Conservation (phyloP, 1,140 invertebrate genomes). For the Drosophila sturtevanti region DNA sequence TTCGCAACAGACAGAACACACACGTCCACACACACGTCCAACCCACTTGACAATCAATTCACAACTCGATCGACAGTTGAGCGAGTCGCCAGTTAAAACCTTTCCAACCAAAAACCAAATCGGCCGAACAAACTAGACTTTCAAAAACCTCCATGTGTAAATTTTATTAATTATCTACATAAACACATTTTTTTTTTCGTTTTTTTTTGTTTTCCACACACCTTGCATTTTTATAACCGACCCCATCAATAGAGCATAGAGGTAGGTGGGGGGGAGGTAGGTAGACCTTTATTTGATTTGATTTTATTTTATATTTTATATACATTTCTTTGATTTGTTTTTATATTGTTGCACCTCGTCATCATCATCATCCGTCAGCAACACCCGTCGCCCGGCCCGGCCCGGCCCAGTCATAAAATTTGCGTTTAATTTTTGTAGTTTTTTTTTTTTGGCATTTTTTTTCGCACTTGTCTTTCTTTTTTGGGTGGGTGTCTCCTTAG, state of each 20-base stretch:
- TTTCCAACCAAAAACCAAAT: constrained; percentile 31
- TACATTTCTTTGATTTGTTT: constrained; percentile 48
- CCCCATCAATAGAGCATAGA: background rate
- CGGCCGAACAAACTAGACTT: constrained; percentile 45
- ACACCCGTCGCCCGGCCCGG: background rate
- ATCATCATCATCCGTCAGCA: constrained; percentile 18
- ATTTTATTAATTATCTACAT: constrained; percentile 81
- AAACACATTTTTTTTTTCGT: constrained; percentile 47
- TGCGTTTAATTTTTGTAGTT: constrained; percentile 46
- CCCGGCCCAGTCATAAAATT: constrained; percentile 57
- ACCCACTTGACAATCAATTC: constrained; percentile 58
- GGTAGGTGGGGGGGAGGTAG: background rate
- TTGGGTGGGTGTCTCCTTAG: constrained; percentile 52
- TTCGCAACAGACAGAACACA: constrained; percentile 36
- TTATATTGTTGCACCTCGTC: constrained; percentile 53
- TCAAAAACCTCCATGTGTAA: constrained; percentile 75
- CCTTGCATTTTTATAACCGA: constrained; percentile 72
- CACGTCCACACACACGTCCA: too few relatives aligned
- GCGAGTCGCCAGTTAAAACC: constrained; percentile 63
- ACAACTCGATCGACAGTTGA: constrained; percentile 65
- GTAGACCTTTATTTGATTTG: constrained; percentile 72
- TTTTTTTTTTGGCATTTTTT: constrained; percentile 28
- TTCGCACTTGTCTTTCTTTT: constrained; percentile 1
- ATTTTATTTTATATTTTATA: constrained; percentile 46
- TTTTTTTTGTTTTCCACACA: constrained; percentile 62